phyloP scores from a whole-genome alignment of 2,113 vertebrate genomes.

The Microtus montanus region DNA sequence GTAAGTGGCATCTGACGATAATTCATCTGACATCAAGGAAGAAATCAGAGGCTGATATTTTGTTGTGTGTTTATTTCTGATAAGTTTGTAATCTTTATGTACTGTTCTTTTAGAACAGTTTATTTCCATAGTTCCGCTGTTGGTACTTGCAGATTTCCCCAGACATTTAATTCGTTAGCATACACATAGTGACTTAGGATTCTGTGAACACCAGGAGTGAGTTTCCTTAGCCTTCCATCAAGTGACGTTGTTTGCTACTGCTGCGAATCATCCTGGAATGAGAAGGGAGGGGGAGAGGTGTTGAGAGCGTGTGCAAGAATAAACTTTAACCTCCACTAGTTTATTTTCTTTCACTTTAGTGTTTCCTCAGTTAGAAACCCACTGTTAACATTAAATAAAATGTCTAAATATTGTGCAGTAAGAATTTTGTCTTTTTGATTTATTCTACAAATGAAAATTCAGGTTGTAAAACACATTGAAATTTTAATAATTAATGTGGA shows the following conservation, averaged over 20 bases:
- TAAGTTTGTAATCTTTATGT: slow-evolving; percentile 48
- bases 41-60: slow-evolving; percentile 19
- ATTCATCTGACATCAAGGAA: slow-evolving; percentile 25
- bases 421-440: slow-evolving; percentile 57
- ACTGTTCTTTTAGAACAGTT: slow-evolving; percentile 48
- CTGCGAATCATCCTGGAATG: slow-evolving; percentile 50
- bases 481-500: slow-evolving; percentile 43
- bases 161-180: slow-evolving; percentile 43
- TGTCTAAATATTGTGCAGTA: slow-evolving; percentile 60
- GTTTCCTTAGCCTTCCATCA: slow-evolving; percentile 52
- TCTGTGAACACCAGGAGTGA: slow-evolving; percentile 65
- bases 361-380: slow-evolving; percentile 66
- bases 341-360: slow-evolving; percentile 41
- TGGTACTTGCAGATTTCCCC: slow-evolving; percentile 37
- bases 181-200: slow-evolving; percentile 45
- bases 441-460: slow-evolving; percentile 53
- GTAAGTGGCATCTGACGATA: slow-evolving; percentile 5
- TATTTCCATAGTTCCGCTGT: slow-evolving; percentile 53
- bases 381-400: slow-evolving; percentile 34
- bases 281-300: no score
- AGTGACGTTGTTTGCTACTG: slow-evolving; percentile 62
- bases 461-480: slow-evolving; percentile 53
- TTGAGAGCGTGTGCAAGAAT: background rate
- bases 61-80: background rate
- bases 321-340: slow-evolving; percentile 32